Base-by-base conservation (phyloP, 2,888 invertebrate genomes). In the Fragum sueziense region DNA sequence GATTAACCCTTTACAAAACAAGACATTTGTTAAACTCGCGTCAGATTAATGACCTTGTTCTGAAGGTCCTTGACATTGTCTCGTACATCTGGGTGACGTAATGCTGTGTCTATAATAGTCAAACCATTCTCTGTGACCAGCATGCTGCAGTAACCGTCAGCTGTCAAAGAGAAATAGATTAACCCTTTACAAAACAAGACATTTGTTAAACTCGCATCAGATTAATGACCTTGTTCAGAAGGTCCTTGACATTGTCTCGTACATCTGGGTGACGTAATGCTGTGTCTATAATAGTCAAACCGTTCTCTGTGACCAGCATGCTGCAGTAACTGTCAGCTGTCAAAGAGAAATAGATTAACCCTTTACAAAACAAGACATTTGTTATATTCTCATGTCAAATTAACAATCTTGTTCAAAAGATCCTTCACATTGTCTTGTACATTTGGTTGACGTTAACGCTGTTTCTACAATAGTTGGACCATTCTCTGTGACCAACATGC, bases 101-200 rank as follows among this genome's bases (percentile, higher is more conserved):
- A n/a, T 20, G 73, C 37, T 25, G 34, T 51, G 27, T 77, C 51
- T 11, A 81, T 62, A 29, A 72, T 54, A 4, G 31, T 54, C 3
- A 77, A 34, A 0, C 81, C 81, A 61, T 68, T 70, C 61, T 81
- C 81, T 9, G n/a, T 31, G 9, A 52, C 31, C 27, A 81, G 20
- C 81, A 81, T 77, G 29, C 41, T 52, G 72, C 77, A 81, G 61
- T 81, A 81, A 11, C 33, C 51, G 2, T 52, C 31, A 34, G 81
- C 81, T 81, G 62, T n/a, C 74, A 31, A n/a, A 9, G 34, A 33
- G n/a, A 2, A 14, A 47, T 47, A 14, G 14, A 20, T 47, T 47
- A 47, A 47, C 4, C 47, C 4, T 9, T 47, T 47, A 14, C 47
- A 41, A 9, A 41, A 17, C 9, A 41, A 41, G 9, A 41, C 41